Percentiles rank a stretch among this genome's conserved stretches.
phyloP scores from a whole-genome alignment of 1,140 invertebrate species.

The Whitmania pigra region DNA sequence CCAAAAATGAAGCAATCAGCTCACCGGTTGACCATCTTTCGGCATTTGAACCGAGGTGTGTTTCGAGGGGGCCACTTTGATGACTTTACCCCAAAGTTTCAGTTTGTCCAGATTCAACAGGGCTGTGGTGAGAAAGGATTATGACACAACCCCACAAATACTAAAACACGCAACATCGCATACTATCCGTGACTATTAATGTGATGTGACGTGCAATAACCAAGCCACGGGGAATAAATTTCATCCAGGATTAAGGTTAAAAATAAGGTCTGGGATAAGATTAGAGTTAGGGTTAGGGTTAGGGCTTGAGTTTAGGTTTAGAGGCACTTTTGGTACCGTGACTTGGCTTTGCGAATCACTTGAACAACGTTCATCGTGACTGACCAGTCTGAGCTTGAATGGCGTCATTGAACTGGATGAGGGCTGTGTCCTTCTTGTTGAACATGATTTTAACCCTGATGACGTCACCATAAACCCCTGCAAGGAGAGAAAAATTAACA shows the following conservation, averaged over 20 bases:
- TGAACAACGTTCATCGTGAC: not conserved
- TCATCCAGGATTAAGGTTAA: no score
- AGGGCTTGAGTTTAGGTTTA: no score
- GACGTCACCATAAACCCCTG: conserved; percentile 71
- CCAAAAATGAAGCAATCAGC: not conserved
- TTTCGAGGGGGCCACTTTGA: conserved; percentile 92
- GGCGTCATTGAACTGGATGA: conserved; percentile 86
- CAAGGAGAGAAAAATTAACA: conserved; percentile 13
- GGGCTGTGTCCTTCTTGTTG: conserved; percentile 96
- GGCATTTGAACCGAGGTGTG: conserved; percentile 95
- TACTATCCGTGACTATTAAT: no score
- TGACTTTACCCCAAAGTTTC: conserved; percentile 85
- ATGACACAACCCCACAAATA: no score
- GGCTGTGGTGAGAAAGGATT: conserved; percentile 51
- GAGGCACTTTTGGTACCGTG: no score
- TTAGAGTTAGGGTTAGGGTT: no score
- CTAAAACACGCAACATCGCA: no score
- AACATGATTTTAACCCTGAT: conserved; percentile 95
- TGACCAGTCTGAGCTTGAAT: conserved; percentile 24
- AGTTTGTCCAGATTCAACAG: conserved; percentile 96
- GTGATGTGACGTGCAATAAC: no score
- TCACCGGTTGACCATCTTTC: conserved; percentile 79
- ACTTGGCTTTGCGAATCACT: no score
- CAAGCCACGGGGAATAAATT: no score
- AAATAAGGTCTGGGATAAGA: no score